Evolutionary conservation across 2,888 invertebrate species (phyloP).

Genomic region (Aphidoletes aphidimyza): DNA sequence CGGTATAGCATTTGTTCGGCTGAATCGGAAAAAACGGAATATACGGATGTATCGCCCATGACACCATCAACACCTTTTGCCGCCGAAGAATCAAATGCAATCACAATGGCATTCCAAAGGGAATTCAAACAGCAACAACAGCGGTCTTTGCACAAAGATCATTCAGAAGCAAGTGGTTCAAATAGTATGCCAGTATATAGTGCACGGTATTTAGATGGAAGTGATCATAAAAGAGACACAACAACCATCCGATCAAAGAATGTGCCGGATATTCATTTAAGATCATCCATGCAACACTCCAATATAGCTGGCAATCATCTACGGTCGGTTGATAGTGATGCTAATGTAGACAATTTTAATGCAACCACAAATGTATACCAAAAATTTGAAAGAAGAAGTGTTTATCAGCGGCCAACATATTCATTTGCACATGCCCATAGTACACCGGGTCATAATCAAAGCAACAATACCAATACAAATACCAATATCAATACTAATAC

Average conservation of each 20-base stretch:
- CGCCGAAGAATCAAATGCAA: not conserved
- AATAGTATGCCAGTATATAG: not conserved
- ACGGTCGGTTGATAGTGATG: not conserved
- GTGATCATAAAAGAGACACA: not conserved
- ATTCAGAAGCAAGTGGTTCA: slow-evolving; percentile 25
- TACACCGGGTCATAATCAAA: slow-evolving; percentile 25
- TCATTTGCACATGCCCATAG: slow-evolving; percentile 10
- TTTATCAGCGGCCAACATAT: slow-evolving; percentile 14
- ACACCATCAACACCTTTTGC: slow-evolving; percentile 60
- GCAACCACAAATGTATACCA: not conserved
- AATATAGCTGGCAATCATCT: slow-evolving; percentile 7
- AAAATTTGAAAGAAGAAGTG: not conserved
- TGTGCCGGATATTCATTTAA: not conserved
- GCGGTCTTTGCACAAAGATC: not conserved
- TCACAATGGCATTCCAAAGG: not conserved
- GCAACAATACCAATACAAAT: slow-evolving; percentile 54
- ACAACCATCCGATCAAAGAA: not conserved
- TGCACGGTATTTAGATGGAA: not conserved
- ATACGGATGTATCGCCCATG: slow-evolving; percentile 66
- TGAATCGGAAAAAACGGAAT: slow-evolving; percentile 67
- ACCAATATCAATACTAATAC: too few species aligned
- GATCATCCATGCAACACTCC: not conserved
- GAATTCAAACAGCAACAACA: slow-evolving; percentile 62
- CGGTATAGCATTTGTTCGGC: slow-evolving; percentile 66
- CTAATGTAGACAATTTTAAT: not conserved